Evolutionary conservation across 1,140 invertebrate genomes (phyloP), one percentile per base, ranked within the genome.

Genomic region (Bombyx mandarina): DNA sequence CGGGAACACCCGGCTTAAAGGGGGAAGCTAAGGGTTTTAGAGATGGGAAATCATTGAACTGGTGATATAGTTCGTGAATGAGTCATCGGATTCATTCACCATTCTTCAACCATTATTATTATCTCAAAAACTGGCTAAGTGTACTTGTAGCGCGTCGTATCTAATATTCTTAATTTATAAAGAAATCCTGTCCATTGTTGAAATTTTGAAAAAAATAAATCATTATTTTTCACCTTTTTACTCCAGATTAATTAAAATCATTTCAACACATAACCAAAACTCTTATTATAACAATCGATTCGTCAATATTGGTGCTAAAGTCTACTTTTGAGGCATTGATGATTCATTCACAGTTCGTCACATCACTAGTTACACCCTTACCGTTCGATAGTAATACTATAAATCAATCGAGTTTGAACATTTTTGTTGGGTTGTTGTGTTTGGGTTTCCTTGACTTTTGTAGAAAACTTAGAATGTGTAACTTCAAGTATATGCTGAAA

Each of bases 351-450:
- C 9, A 7, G 43, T 7, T 4, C 43, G 7, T 22, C 53, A n/a
- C 53, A 46, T 46, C 53, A 43, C 43, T 54, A 54, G 8, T 7
- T 51, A 8, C 8, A 22, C 48, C 12, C n/a, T n/a, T 26, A 47
- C 43, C 57, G 53, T 50, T 58, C 54, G 54, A 63, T 63, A 52
- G 54, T 63, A 63, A 63, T 63, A 59, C 61, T 55, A 63, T 63
- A 59, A 63, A 63, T 63, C 61, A 63, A 59, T 54, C 51, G 61
- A 43, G 42, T 57, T 57, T 35, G 26, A 51, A 42, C 45, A 49
- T 59, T 56, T 57, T 57, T 54, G 53, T 62, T 57, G 9, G 59
- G 48, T 62, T 45, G 43, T 54, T 46, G 45, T 54, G 53, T 54
- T 54, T 54, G 53, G 45, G 44, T 54, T 53, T 35, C 26, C 26